These are phyloP conservation scores for Brachycybe producta DNA, from an alignment of 2,888 invertebrate genomes.

Conservation along the genomic window DNA sequence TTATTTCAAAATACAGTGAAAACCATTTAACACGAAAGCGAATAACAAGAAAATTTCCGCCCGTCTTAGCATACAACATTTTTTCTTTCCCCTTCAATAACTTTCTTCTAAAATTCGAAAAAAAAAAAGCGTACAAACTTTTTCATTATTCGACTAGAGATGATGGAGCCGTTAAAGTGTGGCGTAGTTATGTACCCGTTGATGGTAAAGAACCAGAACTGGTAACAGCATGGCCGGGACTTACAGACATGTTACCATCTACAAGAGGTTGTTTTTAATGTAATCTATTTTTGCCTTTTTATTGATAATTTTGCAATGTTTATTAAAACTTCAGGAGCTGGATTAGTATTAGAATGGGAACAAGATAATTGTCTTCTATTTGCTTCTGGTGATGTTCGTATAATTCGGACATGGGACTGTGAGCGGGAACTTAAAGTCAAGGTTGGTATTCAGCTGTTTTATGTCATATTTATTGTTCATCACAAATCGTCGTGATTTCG, in stretches of 20 bases:
- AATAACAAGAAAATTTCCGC: too few species aligned
- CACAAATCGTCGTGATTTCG: neutral
- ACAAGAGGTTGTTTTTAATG: constrained; percentile 28
- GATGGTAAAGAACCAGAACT: constrained; percentile 41
- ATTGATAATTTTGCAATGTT: too few species aligned
- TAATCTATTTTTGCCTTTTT: neutral
- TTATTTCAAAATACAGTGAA: too few species aligned
- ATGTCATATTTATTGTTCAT: too few species aligned
- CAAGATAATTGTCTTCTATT: constrained; percentile 61
- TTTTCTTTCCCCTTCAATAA: too few species aligned
- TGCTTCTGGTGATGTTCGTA: constrained; percentile 61
- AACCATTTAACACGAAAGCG: too few species aligned
- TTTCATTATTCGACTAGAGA: constrained; percentile 38
- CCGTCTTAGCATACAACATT: too few species aligned
- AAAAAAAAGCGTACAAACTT: too few species aligned
- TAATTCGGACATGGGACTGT: constrained; percentile 78
- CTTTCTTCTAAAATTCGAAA: too few species aligned
- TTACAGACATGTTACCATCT: constrained; percentile 47
- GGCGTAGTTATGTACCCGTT: constrained; percentile 39
- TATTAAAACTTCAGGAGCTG: constrained; percentile 44
- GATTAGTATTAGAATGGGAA: constrained; percentile 71
- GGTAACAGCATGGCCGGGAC: constrained; percentile 74
- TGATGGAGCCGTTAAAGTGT: constrained; percentile 62
- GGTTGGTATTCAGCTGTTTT: too few species aligned
- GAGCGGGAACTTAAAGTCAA: constrained; percentile 56